Percentiles rank a stretch among this genome's conserved stretches.
Conservation (phyloP, 92 coral and sea anemone genomes). For the Palythoa caribaeorum region DNA sequence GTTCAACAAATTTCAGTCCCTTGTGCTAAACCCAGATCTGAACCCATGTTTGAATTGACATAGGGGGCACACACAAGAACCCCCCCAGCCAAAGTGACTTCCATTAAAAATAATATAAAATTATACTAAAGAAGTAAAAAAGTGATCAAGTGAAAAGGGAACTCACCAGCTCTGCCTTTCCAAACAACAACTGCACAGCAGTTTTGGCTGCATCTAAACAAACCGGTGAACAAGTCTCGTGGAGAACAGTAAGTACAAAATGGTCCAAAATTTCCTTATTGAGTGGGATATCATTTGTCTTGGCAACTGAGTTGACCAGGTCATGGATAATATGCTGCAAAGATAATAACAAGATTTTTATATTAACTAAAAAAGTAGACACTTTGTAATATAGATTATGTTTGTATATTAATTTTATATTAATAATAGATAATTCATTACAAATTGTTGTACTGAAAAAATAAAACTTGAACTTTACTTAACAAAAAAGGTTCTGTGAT, state of each 20-base stretch:
- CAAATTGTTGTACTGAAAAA: too few relatives aligned
- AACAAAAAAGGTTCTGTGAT: too few relatives aligned
- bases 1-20: too few relatives aligned
- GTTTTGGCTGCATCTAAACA: slow-evolving; percentile 90
- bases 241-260: slow-evolving; percentile 85
- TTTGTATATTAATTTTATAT: too few relatives aligned
- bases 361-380: too few relatives aligned
- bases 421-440: too few relatives aligned
- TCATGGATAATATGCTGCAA: slow-evolving; percentile 90
- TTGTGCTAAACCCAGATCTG: too few relatives aligned
- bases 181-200: slow-evolving; percentile 99
- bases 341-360: background rate
- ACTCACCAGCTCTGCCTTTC: slow-evolving; percentile 88
- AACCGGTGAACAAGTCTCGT: slow-evolving; percentile 94
- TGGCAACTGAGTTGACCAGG: slow-evolving; percentile 87
- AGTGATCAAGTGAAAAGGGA: background rate
- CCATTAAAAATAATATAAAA: background rate
- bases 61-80: too few relatives aligned
- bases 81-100: too few relatives aligned
- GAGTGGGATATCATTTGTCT: slow-evolving; percentile 96
- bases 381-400: too few relatives aligned
- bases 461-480: too few relatives aligned
- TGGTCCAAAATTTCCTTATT: slow-evolving; percentile 90
- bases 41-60: too few relatives aligned
- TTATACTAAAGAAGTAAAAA: background rate